phyloP scores from a whole-genome alignment of 2,113 vertebrate species.

The Brienomyrus brachyistius region DNA sequence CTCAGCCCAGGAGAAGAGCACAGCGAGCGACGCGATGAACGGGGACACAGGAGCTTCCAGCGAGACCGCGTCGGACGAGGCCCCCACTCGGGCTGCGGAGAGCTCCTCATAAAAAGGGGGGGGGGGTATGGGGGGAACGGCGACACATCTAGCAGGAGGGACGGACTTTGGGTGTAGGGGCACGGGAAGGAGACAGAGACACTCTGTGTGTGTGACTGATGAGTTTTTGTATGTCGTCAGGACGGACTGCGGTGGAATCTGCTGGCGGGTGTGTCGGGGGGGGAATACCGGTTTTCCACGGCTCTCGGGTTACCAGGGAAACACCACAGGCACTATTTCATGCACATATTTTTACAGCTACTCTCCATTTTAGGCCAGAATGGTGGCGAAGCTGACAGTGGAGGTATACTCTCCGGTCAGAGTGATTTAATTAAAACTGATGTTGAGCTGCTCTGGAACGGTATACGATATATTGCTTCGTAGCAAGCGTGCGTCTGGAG shows the following conservation, averaged over 20 bases:
- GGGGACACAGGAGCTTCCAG: constrained; percentile 72
- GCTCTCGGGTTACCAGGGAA: constrained; percentile 12
- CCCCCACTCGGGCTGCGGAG: constrained; percentile 62
- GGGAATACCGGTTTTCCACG: not conserved
- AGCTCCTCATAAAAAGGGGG: constrained; percentile 60
- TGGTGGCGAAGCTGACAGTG: not conserved
- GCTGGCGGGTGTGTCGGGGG: constrained; percentile 30
- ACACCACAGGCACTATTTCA: not conserved
- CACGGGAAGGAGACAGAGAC: not conserved
- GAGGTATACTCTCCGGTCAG: too few species aligned
- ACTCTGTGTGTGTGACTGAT: constrained; percentile 22
- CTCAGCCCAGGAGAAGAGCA: constrained; percentile 79
- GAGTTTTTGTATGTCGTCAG: constrained; percentile 27
- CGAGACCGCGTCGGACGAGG: constrained; percentile 68
- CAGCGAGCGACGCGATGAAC: constrained; percentile 73
- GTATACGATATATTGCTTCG: not conserved
- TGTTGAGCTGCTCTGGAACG: not conserved
- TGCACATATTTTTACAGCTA: not conserved
- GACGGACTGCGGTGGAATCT: constrained; percentile 21
- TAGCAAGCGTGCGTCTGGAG: not conserved
- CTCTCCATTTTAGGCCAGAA: not conserved
- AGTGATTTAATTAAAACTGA: not conserved
- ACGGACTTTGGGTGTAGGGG: not conserved
- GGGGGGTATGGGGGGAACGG: not conserved
- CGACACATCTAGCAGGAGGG: not conserved